phyloP scores from a whole-genome alignment of 1,140 invertebrate species.

The Antheraea mylitta region DNA sequence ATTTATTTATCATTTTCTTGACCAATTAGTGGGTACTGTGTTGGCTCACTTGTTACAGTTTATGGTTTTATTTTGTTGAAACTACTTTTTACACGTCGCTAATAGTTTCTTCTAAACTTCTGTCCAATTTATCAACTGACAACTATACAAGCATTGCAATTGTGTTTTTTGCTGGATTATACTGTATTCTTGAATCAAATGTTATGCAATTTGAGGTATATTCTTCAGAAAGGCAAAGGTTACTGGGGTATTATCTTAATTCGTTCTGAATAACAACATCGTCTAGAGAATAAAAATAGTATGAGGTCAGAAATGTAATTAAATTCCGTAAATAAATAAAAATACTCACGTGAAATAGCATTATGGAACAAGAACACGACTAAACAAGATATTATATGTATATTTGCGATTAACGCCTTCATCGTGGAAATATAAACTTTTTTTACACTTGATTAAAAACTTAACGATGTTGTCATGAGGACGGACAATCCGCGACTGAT shows the following conservation, averaged over 20 bases:
- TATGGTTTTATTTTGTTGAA: too few species aligned
- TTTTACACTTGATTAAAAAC: slow-evolving; percentile 3
- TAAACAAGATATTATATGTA: slow-evolving; percentile 18
- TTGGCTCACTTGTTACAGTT: too few species aligned
- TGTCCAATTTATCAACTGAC: too few species aligned
- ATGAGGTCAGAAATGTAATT: slow-evolving; percentile 14
- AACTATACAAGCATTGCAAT: too few species aligned
- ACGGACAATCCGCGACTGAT: slow-evolving; percentile 34
- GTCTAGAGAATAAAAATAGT: neutral
- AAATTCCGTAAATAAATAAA: neutral
- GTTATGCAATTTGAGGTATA: neutral
- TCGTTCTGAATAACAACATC: neutral
- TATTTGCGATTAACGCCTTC: slow-evolving; percentile 18
- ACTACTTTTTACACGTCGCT: too few species aligned
- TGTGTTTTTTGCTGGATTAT: too few species aligned
- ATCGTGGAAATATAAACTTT: slow-evolving; percentile 16
- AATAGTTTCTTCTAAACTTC: too few species aligned
- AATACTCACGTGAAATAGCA: slow-evolving; percentile 31
- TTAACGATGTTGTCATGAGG: slow-evolving; percentile 23
- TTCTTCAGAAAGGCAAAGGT: neutral
- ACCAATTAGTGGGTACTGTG: too few species aligned
- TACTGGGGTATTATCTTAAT: neutral
- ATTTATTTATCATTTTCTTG: too few species aligned
- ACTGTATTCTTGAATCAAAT: too few species aligned
- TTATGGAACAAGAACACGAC: slow-evolving; percentile 18